Conservation (phyloP, 2,797 vertebrate species). For the Fratercula arctica region DNA sequence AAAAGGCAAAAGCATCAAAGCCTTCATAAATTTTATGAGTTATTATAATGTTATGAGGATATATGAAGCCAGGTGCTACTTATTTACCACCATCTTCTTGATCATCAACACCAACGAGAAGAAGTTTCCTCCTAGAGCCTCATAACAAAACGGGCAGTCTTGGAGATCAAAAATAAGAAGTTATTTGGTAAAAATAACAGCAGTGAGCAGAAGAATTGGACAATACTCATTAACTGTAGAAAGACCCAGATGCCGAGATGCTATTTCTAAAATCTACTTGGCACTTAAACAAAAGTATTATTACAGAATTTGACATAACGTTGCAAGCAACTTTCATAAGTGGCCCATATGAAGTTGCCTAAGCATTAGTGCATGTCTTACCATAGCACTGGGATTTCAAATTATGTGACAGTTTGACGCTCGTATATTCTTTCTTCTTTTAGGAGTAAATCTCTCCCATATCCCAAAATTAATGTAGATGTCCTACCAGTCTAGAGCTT, state of each 20-base stretch:
- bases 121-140: neutral
- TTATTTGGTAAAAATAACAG: neutral
- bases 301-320: neutral
- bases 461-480: neutral
- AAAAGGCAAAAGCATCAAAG: neutral
- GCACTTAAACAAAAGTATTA: neutral
- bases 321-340: neutral
- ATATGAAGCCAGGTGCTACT: neutral
- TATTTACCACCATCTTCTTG: neutral
- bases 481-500: neutral
- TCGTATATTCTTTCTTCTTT: neutral
- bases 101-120: neutral
- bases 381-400: neutral
- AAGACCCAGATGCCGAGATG: neutral
- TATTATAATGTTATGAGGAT: neutral
- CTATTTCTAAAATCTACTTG: neutral
- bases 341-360: neutral
- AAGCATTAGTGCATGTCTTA: neutral
- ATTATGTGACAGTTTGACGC: accelerated
- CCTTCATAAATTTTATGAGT: neutral
- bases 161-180: neutral
- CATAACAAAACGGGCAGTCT: neutral
- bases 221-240: neutral
- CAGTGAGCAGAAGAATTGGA: neutral
- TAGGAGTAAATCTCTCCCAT: neutral